Evolutionary conservation across 2,797 vertebrate species (phyloP).

Genomic region (Anguilla anguilla): DNA sequence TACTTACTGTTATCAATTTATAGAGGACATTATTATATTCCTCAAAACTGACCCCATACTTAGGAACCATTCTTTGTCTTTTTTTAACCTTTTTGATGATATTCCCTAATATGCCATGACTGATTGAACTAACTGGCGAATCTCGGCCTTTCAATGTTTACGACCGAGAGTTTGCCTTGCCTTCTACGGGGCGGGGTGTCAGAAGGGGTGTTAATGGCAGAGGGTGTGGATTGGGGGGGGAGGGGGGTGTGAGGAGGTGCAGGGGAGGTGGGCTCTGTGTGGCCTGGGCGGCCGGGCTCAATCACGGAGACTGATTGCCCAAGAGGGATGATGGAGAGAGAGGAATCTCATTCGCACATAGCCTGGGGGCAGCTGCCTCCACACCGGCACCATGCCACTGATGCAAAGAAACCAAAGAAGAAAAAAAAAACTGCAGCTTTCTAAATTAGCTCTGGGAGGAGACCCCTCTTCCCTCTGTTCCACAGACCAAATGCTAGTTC

Average conservation of each 20-base stretch:
- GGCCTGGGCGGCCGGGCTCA: neutral
- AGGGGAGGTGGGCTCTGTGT: neutral
- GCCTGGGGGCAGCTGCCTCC: neutral
- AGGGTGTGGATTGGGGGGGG: neutral
- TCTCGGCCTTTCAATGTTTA: neutral
- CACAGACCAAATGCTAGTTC: neutral
- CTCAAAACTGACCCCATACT: neutral
- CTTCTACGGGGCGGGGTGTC: neutral
- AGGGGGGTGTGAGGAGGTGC: neutral
- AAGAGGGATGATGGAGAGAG: constrained; percentile 3
- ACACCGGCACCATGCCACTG: neutral
- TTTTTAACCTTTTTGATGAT: neutral
- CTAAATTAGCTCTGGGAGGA: neutral
- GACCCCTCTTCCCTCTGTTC: neutral
- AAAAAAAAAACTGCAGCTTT: neutral
- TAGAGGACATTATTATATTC: neutral
- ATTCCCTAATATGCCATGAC: neutral
- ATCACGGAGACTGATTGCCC: constrained; percentile 4
- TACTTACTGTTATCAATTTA: neutral
- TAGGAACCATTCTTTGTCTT: neutral
- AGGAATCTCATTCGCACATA: constrained; percentile 1
- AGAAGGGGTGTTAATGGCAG: neutral
- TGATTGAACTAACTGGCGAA: neutral
- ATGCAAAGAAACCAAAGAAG: neutral
- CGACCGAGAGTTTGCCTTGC: neutral